Evolutionary conservation across 2,888 invertebrate species (phyloP), one percentile per base, ranked within the genome.

Genomic region (Himalopsyche tibetana): DNA sequence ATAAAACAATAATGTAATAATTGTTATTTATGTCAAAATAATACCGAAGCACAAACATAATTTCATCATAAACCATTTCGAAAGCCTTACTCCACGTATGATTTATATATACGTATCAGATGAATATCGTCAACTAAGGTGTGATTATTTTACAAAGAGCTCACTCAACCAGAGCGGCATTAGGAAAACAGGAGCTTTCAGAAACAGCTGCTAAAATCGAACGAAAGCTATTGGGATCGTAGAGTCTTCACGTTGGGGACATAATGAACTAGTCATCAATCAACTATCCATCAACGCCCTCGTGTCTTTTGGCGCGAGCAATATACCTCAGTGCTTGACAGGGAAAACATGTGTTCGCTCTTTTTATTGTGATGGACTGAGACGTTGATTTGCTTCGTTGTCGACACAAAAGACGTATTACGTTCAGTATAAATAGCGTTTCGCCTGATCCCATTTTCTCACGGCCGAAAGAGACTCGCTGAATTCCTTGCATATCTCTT

Each of bases 191-290:
- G 2, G 74, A 74, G 74, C 74, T 74, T 74, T 11, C 19, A 38
- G 36, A 36, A 74, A 36, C 15, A 74, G 74, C 5, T 36, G 74
- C 28, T 38, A 12, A 74, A 74, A 74, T 74, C 74, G 15, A 74
- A 74, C 36, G 74, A 36, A 19, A 74, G 74, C 74, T 74, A 36
- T 74, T 74, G 74, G 36, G 74, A 74, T 36, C 15, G 36, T 36
- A 15, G 15, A 74, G 36, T 74, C 38, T 36, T 74, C n/a, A 74
- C 36, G 74, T 36, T 74, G 28, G 74, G 28, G 74, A 74, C 74
- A 74, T 74, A 74, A 74, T 74, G 74, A 74, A 74, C 74, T 36
- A 74, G 74, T 74, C 74, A 74, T 74, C 74, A 74, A 74, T 74
- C 74, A 74, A 36, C 74, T 36, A 74, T 74, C 74, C 74, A 74